Percentiles rank a stretch among this genome's conserved stretches.
Conservation (phyloP, 2,888 invertebrate genomes). For the Idaea straminata region DNA sequence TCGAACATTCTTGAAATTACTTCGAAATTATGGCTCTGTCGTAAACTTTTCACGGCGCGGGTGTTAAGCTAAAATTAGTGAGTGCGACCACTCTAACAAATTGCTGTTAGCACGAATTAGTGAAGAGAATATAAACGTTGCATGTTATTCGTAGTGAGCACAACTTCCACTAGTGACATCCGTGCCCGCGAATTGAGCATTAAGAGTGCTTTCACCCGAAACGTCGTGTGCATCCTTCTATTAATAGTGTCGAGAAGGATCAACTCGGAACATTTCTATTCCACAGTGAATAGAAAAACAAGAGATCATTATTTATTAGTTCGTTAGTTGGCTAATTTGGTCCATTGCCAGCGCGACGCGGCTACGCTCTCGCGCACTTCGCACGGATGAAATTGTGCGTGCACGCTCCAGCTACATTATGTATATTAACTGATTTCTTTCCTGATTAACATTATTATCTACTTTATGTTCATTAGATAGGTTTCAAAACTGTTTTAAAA, state of each 20-base stretch:
- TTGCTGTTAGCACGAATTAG: conserved; percentile 71
- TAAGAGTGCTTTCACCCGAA: conserved; percentile 78
- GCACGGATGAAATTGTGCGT: conserved; percentile 72
- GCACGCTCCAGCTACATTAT: conserved; percentile 39
- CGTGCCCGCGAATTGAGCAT: conserved; percentile 66
- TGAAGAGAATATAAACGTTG: conserved; percentile 62
- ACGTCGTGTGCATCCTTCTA: conserved; percentile 72
- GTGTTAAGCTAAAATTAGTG: conserved; percentile 74
- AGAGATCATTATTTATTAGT: conserved; percentile 80
- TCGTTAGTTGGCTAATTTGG: conserved; percentile 79
- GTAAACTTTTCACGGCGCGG: conserved; percentile 70
- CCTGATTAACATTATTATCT: conserved; percentile 18
- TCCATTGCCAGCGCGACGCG: conserved; percentile 69
- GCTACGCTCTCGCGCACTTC: conserved; percentile 75
- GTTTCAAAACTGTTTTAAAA: background rate
- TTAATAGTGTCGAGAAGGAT: conserved; percentile 67
- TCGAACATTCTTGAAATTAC: conserved; percentile 74
- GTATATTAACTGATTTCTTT: conserved; percentile 55
- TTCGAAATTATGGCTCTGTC: conserved; percentile 73
- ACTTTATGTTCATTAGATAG: background rate
- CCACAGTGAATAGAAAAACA: conserved; percentile 76
- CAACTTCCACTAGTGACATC: conserved; percentile 56
- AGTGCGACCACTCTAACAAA: conserved; percentile 68
- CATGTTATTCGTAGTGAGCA: conserved; percentile 48
- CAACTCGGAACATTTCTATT: conserved; percentile 74